These are phyloP conservation scores for Doryteuthis pealeii DNA, from an alignment of 1,140 invertebrate genomes.

Conservation along the genomic window DNA sequence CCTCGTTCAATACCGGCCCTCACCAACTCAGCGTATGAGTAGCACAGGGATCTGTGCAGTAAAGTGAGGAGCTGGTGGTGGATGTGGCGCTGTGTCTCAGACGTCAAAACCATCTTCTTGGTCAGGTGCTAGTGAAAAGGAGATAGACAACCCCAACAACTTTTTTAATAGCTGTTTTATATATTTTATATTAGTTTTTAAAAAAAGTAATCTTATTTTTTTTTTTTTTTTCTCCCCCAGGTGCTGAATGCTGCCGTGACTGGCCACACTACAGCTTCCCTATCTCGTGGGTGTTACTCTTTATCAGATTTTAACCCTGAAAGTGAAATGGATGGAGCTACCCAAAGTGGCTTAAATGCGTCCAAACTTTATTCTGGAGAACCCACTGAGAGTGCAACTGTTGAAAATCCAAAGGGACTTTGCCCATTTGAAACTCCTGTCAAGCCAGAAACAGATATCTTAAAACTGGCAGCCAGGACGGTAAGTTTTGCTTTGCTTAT, in stretches of 20 bases:
- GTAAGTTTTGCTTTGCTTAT: constrained; percentile 48
- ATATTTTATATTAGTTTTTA: no score
- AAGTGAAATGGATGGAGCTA: neutral
- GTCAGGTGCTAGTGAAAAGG: no score
- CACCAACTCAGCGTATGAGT: no score
- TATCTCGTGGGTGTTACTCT: constrained; percentile 38
- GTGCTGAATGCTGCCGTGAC: constrained; percentile 60
- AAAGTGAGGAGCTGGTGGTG: no score
- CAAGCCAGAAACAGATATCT: constrained; percentile 50
- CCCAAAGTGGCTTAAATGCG: neutral
- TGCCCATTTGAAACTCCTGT: constrained; percentile 3
- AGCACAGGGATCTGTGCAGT: no score
- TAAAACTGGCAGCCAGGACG: constrained; percentile 60
- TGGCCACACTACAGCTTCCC: constrained; percentile 51
- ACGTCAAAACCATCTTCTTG: no score
- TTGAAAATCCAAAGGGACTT: neutral
- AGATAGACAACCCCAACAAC: no score
- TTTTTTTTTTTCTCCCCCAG: constrained; percentile 33
- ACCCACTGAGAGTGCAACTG: neutral
- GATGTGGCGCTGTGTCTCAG: no score
- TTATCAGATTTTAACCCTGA: constrained; percentile 37
- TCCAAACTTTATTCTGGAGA: constrained; percentile 1
- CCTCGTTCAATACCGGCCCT: no score
- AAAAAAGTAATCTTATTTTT: neutral
- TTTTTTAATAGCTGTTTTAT: no score